Percentiles rank a stretch among this genome's conserved stretches.
Evolutionary conservation across 1,140 invertebrate genomes (phyloP).

Genomic region (Nebria ingens): DNA sequence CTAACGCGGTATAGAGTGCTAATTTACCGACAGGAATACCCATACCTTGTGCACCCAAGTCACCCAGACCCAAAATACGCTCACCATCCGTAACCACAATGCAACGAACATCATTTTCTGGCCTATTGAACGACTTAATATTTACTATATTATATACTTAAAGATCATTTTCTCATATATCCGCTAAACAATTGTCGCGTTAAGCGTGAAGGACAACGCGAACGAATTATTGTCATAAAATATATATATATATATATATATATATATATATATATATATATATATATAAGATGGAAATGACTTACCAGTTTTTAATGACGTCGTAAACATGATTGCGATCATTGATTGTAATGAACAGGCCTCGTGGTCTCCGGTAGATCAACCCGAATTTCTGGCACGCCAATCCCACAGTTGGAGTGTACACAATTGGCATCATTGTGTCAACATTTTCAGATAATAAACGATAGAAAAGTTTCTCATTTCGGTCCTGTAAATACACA

Average conservation of each 20-base stretch:
- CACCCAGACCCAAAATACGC: constrained; percentile 85
- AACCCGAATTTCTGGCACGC: constrained; percentile 96
- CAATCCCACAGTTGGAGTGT: constrained; percentile 93
- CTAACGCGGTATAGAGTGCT: constrained; percentile 83
- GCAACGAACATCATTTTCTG: constrained; percentile 82
- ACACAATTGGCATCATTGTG: constrained; percentile 94
- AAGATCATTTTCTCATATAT: too few relatives aligned
- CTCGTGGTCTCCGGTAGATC: constrained; percentile 86
- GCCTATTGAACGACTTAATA: too few relatives aligned
- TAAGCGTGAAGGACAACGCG: too few relatives aligned
- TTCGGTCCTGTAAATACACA: constrained; percentile 63
- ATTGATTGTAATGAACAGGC: constrained; percentile 93
- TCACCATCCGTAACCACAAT: constrained; percentile 95
- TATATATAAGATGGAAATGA: constrained; percentile 16
- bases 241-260: neutral
- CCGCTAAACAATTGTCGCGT: too few relatives aligned
- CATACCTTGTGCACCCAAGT: constrained; percentile 91
- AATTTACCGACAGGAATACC: constrained; percentile 94
- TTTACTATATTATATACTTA: too few relatives aligned
- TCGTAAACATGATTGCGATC: constrained; percentile 90
- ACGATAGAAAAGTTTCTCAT: constrained; percentile 92
- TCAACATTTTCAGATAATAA: constrained; percentile 88
- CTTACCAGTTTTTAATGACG: constrained; percentile 78
- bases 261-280: neutral
- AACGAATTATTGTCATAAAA: too few relatives aligned